Evolutionary conservation across 1,140 invertebrate genomes (phyloP), one percentile per base, ranked within the genome.

Genomic region (Caenorhabditis brenneri): DNA sequence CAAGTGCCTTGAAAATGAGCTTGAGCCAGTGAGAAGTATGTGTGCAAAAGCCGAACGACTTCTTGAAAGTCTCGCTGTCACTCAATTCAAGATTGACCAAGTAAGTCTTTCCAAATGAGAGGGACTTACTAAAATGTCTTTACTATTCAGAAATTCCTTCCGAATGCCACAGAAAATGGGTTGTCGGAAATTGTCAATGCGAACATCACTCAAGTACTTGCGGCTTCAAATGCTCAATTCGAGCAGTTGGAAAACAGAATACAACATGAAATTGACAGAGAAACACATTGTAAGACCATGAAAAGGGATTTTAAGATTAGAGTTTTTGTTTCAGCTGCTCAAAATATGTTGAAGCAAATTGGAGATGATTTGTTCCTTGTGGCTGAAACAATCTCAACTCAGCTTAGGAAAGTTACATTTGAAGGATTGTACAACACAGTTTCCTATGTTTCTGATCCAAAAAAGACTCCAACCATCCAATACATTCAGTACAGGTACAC

Each of bases 321-420:
- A 24, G 39, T 22, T 24, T 65, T 69, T n/a, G 4, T 55, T 84
- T 82, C 31, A 86, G 85, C 78, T 27, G 85, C 84, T 10, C 65
- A 83, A 42, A 85, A 87, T 60, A 81, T 79, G 80, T 42, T 87
- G 19, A 87, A 85, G 39, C 80, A 87, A 84, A 84, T 87, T 46
- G 86, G 87, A 42, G 87, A 87, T 79, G 85, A 87, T 16, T 46
- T 87, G 31, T 87, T 87, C 48, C 60, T 82, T 9, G 83, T 87
- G 15, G 87, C 87, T 7, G 87, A 87, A 42, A 81, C 65, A 51
- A 82, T 87, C 39, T 87, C 87, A 16, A 86, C 78, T 46, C 83
- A 86, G 60, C 60, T 46, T 0, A 22, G 80, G 9, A 79, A 84
- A 78, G 84, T 87, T 10, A 87, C 87, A 55, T 87, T 87, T 65